Conservation (phyloP, 2,888 invertebrate species). For the Ichneumon xanthorius region DNA sequence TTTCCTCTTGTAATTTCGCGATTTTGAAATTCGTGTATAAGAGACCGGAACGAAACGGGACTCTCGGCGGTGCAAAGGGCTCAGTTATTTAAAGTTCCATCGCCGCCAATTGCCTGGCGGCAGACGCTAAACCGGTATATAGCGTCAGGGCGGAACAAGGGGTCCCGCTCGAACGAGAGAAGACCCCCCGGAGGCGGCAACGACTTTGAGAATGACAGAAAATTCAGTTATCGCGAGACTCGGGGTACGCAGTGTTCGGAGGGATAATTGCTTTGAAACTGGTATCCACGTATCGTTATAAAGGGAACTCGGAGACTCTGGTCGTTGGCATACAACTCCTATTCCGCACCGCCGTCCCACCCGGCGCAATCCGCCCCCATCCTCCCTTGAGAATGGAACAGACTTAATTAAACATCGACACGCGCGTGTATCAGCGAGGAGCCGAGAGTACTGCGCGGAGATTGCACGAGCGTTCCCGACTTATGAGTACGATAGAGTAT, state of each 20-base stretch:
- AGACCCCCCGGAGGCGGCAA: slow-evolving; percentile 20
- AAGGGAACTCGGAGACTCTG: slow-evolving; percentile 39
- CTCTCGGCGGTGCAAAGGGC: background rate
- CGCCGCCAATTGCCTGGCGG: background rate
- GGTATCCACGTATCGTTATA: slow-evolving; percentile 43
- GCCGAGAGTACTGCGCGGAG: slow-evolving; percentile 3
- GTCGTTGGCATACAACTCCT: slow-evolving; percentile 42
- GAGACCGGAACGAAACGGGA: background rate
- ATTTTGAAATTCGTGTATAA: background rate
- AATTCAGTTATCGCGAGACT: slow-evolving; percentile 52
- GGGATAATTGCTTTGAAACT: slow-evolving; percentile 52
- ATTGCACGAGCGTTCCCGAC: background rate
- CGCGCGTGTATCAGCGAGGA: slow-evolving; percentile 36
- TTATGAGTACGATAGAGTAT: background rate
- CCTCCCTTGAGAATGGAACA: slow-evolving; percentile 38
- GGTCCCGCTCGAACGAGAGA: slow-evolving; percentile 3
- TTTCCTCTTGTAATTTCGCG: background rate
- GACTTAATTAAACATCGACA: slow-evolving; percentile 52
- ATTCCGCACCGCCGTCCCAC: slow-evolving; percentile 5
- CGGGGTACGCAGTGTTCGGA: slow-evolving; percentile 17
- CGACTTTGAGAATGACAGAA: slow-evolving; percentile 36
- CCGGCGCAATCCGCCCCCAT: background rate
- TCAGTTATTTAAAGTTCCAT: slow-evolving; percentile 8
- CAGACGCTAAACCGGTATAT: background rate
- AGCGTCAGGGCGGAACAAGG: background rate